These are phyloP conservation scores for Catocala nupta DNA, from an alignment of 2,888 invertebrate species.

Conservation along the genomic window DNA sequence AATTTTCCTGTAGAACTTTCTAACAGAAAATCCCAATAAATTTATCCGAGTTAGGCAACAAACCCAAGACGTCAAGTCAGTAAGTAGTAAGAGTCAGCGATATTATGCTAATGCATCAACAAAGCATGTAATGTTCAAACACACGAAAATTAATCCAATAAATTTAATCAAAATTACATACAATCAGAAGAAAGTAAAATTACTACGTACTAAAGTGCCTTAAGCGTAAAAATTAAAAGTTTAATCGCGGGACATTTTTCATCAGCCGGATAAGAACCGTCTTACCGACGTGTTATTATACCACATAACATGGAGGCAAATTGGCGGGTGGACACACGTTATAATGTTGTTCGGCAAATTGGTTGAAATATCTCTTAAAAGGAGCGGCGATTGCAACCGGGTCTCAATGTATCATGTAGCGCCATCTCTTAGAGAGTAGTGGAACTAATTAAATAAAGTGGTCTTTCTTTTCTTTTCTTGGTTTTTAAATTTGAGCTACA, in stretches of 20 bases:
- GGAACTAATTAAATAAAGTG: conserved; percentile 1
- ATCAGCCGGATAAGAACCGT: conserved; percentile 42
- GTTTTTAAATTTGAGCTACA: no score
- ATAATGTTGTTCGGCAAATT: conserved; percentile 36
- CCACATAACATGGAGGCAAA: conserved; percentile 46
- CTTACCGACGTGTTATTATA: conserved; percentile 50
- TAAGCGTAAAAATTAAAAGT: conserved; percentile 54
- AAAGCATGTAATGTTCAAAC: background rate
- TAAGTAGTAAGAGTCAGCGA: no score
- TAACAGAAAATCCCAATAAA: no score
- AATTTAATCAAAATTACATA: conserved; percentile 48
- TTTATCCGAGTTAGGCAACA: no score
- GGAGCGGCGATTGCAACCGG: conserved; percentile 12
- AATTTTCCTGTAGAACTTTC: no score
- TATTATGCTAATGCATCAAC: no score
- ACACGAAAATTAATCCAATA: conserved; percentile 35
- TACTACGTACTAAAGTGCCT: conserved; percentile 51
- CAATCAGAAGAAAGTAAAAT: conserved; percentile 56
- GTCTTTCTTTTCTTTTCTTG: no score
- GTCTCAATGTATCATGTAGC: conserved; percentile 4
- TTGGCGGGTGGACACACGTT: conserved; percentile 45
- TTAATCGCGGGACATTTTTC: conserved; percentile 63
- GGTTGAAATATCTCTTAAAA: conserved; percentile 24
- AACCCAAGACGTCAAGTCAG: no score
- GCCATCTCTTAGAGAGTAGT: conserved; percentile 43